Evolutionary conservation across 2,888 invertebrate genomes (phyloP).

Genomic region (Agrochola lychnidis): DNA sequence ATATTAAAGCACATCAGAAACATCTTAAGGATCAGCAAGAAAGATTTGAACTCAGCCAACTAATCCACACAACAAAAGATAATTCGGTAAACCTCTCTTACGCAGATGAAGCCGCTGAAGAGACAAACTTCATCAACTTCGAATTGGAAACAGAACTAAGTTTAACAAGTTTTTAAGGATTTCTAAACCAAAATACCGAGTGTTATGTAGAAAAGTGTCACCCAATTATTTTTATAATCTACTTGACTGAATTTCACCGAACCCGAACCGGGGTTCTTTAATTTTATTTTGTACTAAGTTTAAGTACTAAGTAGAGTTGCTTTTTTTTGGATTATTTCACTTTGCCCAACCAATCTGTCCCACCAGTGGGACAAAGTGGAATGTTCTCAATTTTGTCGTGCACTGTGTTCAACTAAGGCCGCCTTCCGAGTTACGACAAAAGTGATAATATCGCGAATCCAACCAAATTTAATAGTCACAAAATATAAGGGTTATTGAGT

Average conservation of each 20-base stretch:
- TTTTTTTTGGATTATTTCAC: not conserved
- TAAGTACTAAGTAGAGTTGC: not conserved
- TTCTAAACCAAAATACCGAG: not conserved
- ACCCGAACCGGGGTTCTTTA: not conserved
- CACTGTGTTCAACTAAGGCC: too few relatives aligned
- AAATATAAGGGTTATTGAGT: too few relatives aligned
- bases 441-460: too few relatives aligned
- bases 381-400: too few relatives aligned
- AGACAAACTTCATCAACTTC: conserved; percentile 35
- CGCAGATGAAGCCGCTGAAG: conserved; percentile 38
- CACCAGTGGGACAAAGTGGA: too few relatives aligned
- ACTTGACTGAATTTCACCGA: not conserved
- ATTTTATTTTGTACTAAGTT: not conserved
- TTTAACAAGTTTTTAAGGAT: conserved; percentile 11
- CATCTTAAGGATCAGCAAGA: conserved; percentile 49
- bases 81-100: conserved; percentile 23
- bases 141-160: conserved; percentile 17
- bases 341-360: too few relatives aligned
- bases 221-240: conserved; percentile 6
- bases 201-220: conserved; percentile 1
- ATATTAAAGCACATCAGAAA: conserved; percentile 48
- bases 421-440: too few relatives aligned
- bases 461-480: too few relatives aligned
- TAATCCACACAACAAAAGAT: conserved; percentile 21
- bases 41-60: conserved; percentile 55